Percentiles rank a stretch among this genome's conserved stretches.
phyloP scores from a whole-genome alignment of 2,113 vertebrate genomes.

The Pelmatolapia mariae region DNA sequence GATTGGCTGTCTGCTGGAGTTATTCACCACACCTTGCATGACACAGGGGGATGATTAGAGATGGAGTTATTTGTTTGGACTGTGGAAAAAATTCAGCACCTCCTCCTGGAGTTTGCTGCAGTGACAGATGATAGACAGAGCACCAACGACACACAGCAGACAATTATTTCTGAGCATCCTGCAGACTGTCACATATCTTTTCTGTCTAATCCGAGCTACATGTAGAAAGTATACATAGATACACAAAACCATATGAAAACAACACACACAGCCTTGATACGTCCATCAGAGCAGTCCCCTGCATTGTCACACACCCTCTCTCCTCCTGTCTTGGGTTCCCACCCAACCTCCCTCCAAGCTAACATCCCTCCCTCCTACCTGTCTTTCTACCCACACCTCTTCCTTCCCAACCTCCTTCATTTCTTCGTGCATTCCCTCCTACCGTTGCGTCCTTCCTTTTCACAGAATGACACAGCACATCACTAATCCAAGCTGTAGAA shows the following conservation, averaged over 20 bases:
- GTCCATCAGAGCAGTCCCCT: neutral
- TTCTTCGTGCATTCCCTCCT: neutral
- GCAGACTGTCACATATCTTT: neutral
- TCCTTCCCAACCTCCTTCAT: neutral
- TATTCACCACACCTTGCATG: neutral
- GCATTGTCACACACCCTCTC: neutral
- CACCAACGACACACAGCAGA: neutral
- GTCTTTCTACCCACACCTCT: neutral
- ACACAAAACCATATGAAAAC: neutral
- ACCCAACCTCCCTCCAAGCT: neutral
- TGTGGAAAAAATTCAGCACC: neutral
- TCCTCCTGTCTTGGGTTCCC: neutral
- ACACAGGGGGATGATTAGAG: neutral
- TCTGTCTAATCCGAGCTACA: neutral
- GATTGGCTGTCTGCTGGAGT: constrained; percentile 36
- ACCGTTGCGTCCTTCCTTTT: neutral
- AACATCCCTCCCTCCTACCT: neutral
- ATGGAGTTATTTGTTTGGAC: neutral
- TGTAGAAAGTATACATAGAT: neutral
- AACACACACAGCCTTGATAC: neutral
- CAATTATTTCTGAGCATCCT: neutral
- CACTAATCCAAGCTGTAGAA: neutral
- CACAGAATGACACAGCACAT: neutral
- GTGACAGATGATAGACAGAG: neutral
- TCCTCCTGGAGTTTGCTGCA: neutral